These are phyloP conservation scores for Helleia helle DNA, from an alignment of 2,888 invertebrate species.

Conservation along the genomic window DNA sequence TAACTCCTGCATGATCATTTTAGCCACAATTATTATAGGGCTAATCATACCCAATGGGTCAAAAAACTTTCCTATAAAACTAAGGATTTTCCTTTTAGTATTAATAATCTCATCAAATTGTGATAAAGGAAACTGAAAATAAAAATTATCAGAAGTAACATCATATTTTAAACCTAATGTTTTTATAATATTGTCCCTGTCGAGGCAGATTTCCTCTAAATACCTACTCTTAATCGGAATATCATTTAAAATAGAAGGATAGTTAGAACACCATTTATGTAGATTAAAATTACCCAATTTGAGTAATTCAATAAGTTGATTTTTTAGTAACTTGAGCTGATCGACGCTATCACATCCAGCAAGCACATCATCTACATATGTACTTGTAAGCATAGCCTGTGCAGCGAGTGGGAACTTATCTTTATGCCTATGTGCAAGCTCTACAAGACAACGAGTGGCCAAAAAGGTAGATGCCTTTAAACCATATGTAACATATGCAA, in stretches of 20 bases:
- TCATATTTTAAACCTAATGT: slow-evolving; percentile 15
- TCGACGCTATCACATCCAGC: slow-evolving; percentile 3
- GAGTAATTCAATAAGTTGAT: slow-evolving; percentile 6
- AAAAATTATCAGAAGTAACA: slow-evolving; percentile 8
- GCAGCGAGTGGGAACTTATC: slow-evolving; percentile 14
- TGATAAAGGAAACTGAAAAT: slow-evolving; percentile 5
- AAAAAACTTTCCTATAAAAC: slow-evolving; percentile 19
- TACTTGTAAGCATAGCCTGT: slow-evolving; percentile 1
- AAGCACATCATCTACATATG: slow-evolving; percentile 8
- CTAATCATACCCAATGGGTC: slow-evolving; percentile 20
- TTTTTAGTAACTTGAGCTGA: neutral
- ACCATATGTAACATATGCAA: slow-evolving; percentile 10
- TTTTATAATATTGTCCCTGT: slow-evolving; percentile 13
- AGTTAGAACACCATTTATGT: slow-evolving; percentile 17
- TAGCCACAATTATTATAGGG: slow-evolving; percentile 17
- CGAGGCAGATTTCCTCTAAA: slow-evolving; percentile 13
- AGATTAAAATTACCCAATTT: slow-evolving; percentile 9
- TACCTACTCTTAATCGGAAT: slow-evolving; percentile 10
- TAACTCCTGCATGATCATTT: slow-evolving; percentile 17
- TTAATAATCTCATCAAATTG: neutral
- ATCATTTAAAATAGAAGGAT: slow-evolving; percentile 1
- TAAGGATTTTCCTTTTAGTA: slow-evolving; percentile 19
- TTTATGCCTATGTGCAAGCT: slow-evolving; percentile 9
- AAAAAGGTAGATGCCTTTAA: slow-evolving; percentile 14
- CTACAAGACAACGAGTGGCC: slow-evolving; percentile 13